These are phyloP conservation scores for Heterochromis multidens DNA, from an alignment of 2,113 vertebrate genomes.

Conservation along the genomic window DNA sequence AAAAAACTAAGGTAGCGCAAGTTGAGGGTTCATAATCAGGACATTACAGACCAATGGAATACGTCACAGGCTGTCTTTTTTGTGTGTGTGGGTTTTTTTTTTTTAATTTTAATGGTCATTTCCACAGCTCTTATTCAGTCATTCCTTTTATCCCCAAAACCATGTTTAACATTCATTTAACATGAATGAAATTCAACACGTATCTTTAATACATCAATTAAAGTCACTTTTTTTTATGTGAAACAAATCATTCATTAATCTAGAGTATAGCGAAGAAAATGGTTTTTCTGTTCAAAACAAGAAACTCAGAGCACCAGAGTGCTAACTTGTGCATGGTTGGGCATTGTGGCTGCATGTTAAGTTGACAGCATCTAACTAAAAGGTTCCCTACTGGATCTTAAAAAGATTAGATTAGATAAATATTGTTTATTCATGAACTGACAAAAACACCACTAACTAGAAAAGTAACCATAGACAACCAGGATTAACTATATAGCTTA, in stretches of 20 bases:
- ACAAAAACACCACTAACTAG: constrained; percentile 48
- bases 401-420: background rate
- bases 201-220: too few relatives aligned
- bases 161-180: too few relatives aligned
- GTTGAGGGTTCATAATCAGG: background rate
- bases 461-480: background rate
- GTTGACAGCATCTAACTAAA: background rate
- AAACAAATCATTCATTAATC: too few relatives aligned
- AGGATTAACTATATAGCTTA: background rate
- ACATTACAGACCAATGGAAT: background rate
- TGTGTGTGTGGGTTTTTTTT: too few relatives aligned
- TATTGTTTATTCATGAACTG: background rate
- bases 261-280: too few relatives aligned
- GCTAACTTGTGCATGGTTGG: background rate
- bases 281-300: too few relatives aligned
- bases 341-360: background rate
- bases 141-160: too few relatives aligned
- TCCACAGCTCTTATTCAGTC: too few relatives aligned
- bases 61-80: background rate
- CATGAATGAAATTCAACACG: too few relatives aligned
- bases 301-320: fast-evolving
- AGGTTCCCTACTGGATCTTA: constrained; percentile 27
- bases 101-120: background rate
- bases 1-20: background rate
- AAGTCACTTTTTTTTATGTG: too few relatives aligned